Percentiles rank a stretch among this genome's conserved stretches.
phyloP scores from a whole-genome alignment of 2,797 vertebrate genomes.

The Anguilla megastoma region DNA sequence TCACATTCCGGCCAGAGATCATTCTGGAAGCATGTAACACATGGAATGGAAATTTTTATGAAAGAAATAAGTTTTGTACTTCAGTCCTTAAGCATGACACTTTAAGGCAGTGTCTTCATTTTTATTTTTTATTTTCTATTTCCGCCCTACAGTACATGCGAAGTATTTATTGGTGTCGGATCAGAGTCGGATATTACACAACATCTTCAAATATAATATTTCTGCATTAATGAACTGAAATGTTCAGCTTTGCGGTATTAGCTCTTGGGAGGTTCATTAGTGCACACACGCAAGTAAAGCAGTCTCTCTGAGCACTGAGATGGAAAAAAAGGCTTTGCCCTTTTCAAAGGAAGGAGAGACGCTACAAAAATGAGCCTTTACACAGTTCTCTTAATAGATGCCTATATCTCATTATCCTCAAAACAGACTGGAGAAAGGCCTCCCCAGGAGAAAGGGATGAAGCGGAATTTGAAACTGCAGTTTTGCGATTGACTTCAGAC shows the following conservation, averaged over 20 bases:
- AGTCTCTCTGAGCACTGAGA: not conserved
- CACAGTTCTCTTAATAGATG: not conserved
- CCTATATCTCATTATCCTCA: not conserved
- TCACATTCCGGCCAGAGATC: no score
- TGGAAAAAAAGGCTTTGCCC: not conserved
- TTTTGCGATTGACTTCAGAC: not conserved
- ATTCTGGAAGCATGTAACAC: not conserved
- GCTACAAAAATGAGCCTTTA: not conserved
- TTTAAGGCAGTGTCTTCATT: not conserved
- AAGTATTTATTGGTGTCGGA: not conserved
- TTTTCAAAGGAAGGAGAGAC: not conserved
- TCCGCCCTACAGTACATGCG: not conserved
- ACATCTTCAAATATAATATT: not conserved
- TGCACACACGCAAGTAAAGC: not conserved
- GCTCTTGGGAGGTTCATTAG: conserved; percentile 1
- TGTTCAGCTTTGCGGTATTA: not conserved
- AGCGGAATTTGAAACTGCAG: not conserved
- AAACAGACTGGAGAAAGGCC: no score
- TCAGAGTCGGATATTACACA: not conserved
- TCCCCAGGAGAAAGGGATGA: not conserved
- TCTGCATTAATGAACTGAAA: not conserved
- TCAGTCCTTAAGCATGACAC: not conserved
- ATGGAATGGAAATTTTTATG: not conserved
- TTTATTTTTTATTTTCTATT: not conserved
- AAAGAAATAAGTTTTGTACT: not conserved